Conservation (phyloP, 2,113 vertebrate genomes). For the Eptatretus burgeri region DNA sequence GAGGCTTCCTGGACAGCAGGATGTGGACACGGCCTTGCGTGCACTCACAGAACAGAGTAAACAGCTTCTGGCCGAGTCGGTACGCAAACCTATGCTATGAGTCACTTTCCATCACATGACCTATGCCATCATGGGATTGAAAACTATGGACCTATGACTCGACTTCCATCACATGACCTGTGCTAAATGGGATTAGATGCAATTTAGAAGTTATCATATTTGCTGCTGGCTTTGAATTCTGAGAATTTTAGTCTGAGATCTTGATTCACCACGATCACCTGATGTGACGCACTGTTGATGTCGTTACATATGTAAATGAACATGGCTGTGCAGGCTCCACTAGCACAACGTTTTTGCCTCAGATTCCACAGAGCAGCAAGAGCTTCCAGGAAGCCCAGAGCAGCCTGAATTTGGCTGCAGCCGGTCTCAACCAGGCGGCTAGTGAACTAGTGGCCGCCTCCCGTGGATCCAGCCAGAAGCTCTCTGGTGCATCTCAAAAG, state of each 20-base stretch:
- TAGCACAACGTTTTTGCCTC: slow-evolving; percentile 1
- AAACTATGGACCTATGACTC: neutral
- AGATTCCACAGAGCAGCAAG: slow-evolving; percentile 66
- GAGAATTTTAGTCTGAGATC: neutral
- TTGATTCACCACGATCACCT: no score
- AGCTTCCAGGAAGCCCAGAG: slow-evolving; percentile 74
- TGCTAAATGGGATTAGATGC: no score
- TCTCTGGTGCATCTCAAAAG: slow-evolving; percentile 56
- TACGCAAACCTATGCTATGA: slow-evolving; percentile 17
- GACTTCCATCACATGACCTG: no score
- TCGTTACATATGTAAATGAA: no score
- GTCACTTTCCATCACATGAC: neutral
- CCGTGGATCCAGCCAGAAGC: slow-evolving; percentile 54
- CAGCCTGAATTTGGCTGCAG: slow-evolving; percentile 50
- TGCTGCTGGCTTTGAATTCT: neutral
- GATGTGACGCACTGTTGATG: no score
- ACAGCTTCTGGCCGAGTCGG: slow-evolving; percentile 39
- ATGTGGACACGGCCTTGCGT: slow-evolving; percentile 68
- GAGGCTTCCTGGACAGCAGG: slow-evolving; percentile 71
- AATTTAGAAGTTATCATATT: no score
- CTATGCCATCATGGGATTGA: neutral
- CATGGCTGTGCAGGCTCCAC: neutral
- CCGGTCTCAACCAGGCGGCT: slow-evolving; percentile 64
- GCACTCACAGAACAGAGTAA: slow-evolving; percentile 79
- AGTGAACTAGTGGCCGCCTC: slow-evolving; percentile 79